Conservation (phyloP, 92 coral and sea anemone genomes). For the Montipora capitata region DNA sequence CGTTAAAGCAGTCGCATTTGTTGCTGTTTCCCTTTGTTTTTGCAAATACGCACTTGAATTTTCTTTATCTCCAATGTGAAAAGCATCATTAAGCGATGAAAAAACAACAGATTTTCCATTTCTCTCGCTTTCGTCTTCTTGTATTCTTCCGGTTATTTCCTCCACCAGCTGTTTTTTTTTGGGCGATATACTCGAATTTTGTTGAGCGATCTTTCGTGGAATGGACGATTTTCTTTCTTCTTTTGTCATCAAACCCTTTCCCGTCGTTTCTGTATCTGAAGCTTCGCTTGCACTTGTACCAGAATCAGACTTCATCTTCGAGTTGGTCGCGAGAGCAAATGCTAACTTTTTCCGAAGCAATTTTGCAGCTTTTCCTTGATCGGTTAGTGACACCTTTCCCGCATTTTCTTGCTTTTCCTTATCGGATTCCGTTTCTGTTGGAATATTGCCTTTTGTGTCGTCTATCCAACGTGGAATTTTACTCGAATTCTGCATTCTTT, state of each 20-base stretch:
- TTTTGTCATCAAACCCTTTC: not conserved
- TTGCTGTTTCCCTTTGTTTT: not conserved
- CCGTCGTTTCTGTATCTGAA: slow-evolving; percentile 23
- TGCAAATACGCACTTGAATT: not conserved
- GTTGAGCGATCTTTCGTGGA: slow-evolving; percentile 24
- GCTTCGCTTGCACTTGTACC: slow-evolving; percentile 28
- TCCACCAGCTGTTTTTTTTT: not conserved
- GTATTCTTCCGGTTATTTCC: not conserved
- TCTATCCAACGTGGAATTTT: slow-evolving; percentile 20
- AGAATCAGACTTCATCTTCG: slow-evolving; percentile 27
- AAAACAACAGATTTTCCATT: not conserved
- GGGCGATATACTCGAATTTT: slow-evolving; percentile 3
- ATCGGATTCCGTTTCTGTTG: not conserved
- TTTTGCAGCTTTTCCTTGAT: slow-evolving; percentile 62
- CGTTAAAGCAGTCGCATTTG: not conserved
- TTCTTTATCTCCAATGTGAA: not conserved
- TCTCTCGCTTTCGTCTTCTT: not conserved
- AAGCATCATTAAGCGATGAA: not conserved
- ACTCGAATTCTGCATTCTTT: slow-evolving; percentile 7
- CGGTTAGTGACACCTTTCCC: slow-evolving; percentile 30
- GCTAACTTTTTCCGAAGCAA: slow-evolving; percentile 53
- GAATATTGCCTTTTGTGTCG: not conserved
- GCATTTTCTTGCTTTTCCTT: not conserved
- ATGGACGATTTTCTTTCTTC: slow-evolving; percentile 36
- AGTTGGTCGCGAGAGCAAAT: slow-evolving; percentile 55